phyloP scores from a whole-genome alignment of 2,888 invertebrate genomes.

The Acronicta leporina region DNA sequence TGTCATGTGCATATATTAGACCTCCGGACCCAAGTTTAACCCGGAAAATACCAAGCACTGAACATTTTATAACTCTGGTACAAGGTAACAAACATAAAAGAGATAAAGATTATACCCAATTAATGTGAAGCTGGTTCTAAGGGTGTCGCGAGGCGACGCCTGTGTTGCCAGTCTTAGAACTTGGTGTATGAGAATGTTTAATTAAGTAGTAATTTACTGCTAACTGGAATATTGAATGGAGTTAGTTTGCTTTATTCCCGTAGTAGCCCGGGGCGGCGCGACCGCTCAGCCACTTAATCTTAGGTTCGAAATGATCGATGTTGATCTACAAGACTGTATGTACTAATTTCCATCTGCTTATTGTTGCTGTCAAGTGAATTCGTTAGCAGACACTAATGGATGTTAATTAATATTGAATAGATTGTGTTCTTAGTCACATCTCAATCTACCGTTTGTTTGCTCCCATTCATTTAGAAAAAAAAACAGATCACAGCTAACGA shows the following conservation, averaged over 20 bases:
- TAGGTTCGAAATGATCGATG: slow-evolving; percentile 65
- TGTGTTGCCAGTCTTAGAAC: slow-evolving; percentile 8
- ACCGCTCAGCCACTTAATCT: slow-evolving; percentile 60
- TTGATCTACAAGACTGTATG: slow-evolving; percentile 35
- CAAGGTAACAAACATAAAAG: slow-evolving; percentile 13
- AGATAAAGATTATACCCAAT: slow-evolving; percentile 26
- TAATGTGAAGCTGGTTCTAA: slow-evolving; percentile 16
- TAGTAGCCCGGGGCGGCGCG: slow-evolving; percentile 60
- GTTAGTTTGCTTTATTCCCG: slow-evolving; percentile 57
- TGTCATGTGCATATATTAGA: not conserved
- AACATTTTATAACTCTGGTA: slow-evolving; percentile 20
- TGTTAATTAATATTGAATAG: slow-evolving; percentile 29
- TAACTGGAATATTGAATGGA: slow-evolving; percentile 69
- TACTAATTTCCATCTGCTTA: slow-evolving; percentile 36
- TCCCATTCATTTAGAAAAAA: not conserved
- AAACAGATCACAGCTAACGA: not conserved
- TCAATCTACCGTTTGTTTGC: slow-evolving; percentile 5
- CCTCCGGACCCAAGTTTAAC: slow-evolving; percentile 4
- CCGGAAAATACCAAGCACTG: slow-evolving; percentile 16
- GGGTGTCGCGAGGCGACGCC: slow-evolving; percentile 4
- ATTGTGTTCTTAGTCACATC: slow-evolving; percentile 10
- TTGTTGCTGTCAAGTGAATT: slow-evolving; percentile 29
- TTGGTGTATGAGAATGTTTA: slow-evolving; percentile 68
- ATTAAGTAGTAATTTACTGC: slow-evolving; percentile 75
- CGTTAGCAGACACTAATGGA: slow-evolving; percentile 38